phyloP scores from a whole-genome alignment of 1,140 invertebrate species.

The Tenebrio molitor region DNA sequence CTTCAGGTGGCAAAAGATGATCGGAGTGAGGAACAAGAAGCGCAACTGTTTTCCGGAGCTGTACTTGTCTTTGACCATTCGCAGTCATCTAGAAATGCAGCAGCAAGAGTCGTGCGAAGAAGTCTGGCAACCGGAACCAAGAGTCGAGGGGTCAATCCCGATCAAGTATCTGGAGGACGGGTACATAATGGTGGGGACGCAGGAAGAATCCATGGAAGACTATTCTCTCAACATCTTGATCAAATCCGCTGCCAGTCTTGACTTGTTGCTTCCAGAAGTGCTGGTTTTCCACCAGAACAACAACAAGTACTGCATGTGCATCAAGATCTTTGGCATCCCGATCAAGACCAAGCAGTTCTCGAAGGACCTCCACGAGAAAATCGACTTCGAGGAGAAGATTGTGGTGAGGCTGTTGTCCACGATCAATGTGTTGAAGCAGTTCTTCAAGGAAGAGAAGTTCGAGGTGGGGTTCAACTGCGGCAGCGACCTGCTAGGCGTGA shows the following conservation, averaged over 20 bases:
- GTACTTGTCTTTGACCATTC: constrained; percentile 67
- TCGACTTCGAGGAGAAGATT: constrained; percentile 61
- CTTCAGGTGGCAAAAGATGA: constrained; percentile 68
- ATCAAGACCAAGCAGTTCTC: constrained; percentile 63
- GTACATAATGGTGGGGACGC: constrained; percentile 55
- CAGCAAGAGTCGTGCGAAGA: constrained; percentile 8
- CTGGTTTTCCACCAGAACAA: constrained; percentile 57
- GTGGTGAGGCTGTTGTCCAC: constrained; percentile 59
- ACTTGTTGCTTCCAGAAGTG: constrained; percentile 59
- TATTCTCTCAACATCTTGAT: constrained; percentile 58
- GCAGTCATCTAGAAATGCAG: constrained; percentile 61
- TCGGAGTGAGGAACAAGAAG: constrained; percentile 67
- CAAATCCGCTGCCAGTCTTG: constrained; percentile 57
- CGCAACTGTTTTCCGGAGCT: constrained; percentile 68
- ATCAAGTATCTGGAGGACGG: constrained; percentile 60
- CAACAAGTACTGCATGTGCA: constrained; percentile 58
- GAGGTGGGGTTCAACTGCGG: constrained; percentile 58
- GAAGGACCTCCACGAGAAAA: constrained; percentile 55
- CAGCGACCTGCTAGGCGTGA: constrained; percentile 54
- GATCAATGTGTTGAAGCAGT: constrained; percentile 53
- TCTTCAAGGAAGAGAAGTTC: constrained; percentile 58
- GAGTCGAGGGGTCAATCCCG: constrained; percentile 18
- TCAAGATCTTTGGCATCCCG: constrained; percentile 61
- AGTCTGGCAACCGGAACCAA: neutral
- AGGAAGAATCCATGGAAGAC: constrained; percentile 46